Evolutionary conservation across 2,888 invertebrate species (phyloP), one percentile per base, ranked within the genome.

Genomic region (Tryphoninae sp.): DNA sequence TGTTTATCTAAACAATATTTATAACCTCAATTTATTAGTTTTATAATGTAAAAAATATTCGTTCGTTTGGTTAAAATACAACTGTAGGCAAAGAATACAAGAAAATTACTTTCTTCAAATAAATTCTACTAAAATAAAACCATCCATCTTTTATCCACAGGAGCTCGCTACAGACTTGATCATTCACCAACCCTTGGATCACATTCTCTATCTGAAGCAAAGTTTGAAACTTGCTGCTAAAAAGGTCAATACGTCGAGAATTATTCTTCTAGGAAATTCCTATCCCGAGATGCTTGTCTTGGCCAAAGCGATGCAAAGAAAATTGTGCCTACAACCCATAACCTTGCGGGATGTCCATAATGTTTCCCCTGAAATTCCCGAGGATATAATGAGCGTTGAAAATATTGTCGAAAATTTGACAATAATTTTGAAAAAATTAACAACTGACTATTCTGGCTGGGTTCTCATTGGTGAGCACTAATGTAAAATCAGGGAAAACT

Each of bases 141-240:
- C 6, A 26, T 67, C 11, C 40, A 58, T 13, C 13, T 62, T 69
- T 40, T 7, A 16, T 16, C 16, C n/a, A 13, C 75, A 95, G 95
- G 95, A 95, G 87, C 92, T 95, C 87, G 91, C 94, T 2, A 92
- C 93, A 67, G 94, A 95, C 87, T 88, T 95, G 16, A 90, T 95
- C 0, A 91, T 95, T 2, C 92, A 93, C 82, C 92, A 94, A 83
- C 95, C 95, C 0, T 92, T 92, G 22, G 95, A 95, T 87, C 95
- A 95, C 86, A 88, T 95, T 26, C 92, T 93, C 71, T 95, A 94
- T 84, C 92, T 95, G 89, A 95, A 95, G 86, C 92, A 94, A 81
- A 93, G 93, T 78, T 87, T 95, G 0, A 87, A 89, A 26, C 93
- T 93, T 62, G 93, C 94, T 9, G 88, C 92, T 11, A 92, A 92